These are phyloP conservation scores for Hypsibius dujardini DNA, from an alignment of 1,140 invertebrate genomes.

Conservation along the genomic window DNA sequence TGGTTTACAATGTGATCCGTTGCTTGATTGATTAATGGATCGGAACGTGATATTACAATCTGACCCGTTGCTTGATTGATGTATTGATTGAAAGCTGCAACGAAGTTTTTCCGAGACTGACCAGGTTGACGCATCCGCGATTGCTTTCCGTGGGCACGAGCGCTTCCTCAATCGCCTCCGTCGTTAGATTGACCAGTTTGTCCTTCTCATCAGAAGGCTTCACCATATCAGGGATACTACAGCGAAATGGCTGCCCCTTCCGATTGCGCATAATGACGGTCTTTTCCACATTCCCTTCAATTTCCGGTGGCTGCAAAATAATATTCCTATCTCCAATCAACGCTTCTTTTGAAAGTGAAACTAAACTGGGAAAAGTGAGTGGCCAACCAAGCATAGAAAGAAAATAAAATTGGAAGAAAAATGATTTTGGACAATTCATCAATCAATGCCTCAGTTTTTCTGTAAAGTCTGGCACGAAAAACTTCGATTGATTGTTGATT, in stretches of 20 bases:
- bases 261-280: background rate
- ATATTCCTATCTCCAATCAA: too few species aligned
- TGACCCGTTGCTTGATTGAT: background rate
- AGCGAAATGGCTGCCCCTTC: slow-evolving; percentile 10
- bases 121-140: background rate
- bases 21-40: background rate
- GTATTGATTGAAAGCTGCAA: background rate
- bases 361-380: background rate
- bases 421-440: background rate
- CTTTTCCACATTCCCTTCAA: background rate
- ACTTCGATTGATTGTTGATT: too few species aligned
- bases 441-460: background rate
- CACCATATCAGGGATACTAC: background rate
- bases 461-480: too few species aligned
- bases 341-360: too few species aligned
- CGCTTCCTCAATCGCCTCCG: background rate
- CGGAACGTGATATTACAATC: too few species aligned
- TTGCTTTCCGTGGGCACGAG: background rate
- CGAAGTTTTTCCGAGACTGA: background rate
- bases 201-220: background rate
- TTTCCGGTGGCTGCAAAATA: background rate
- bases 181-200: background rate
- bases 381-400: background rate
- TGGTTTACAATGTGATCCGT: background rate
- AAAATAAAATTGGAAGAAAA: background rate